Base-by-base conservation (phyloP, 2,888 invertebrate genomes). In the Glaucopsyche alexis region DNA sequence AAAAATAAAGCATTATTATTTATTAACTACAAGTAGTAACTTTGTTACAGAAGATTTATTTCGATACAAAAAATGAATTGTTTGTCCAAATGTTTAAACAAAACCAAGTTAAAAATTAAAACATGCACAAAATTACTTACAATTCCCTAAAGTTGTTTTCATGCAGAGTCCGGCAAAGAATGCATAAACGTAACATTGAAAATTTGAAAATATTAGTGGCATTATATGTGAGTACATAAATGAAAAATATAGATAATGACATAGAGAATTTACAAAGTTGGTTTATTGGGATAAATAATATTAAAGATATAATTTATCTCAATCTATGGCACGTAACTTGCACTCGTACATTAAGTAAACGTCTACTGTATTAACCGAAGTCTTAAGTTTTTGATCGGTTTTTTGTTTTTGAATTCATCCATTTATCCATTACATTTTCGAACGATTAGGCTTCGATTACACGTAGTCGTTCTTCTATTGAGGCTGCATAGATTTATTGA, bases 111-210 rank as follows among this genome's bases (percentile, higher is more conserved):
- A 29, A 29, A 29, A 29, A 29, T 29, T 1, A 14, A 49, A 69
- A 38, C 80, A 79, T 80, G 81, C 81, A 79, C 77, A 76, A 74
- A 76, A 82, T 84, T 93, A 93, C 92, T 93, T 89, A 92, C 92
- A 84, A 92, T 91, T 81, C 92, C 91, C 92, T 93, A 91, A 82
- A 85, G 88, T 84, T 84, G 88, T 81, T 84, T 81, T 84, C 92
- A 91, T 93, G 92, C 92, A 87, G 91, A 90, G 80, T 91, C 91
- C 92, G 87, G 83, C 83, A 80, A 79, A 81, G 87, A 82, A 84
- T 84, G 91, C 89, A 89, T 83, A 87, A 88, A 90, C 85, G 87
- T 86, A 87, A 86, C 83, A 84, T 73, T 74, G 71, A 74, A 73
- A 77, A 74, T 74, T 78, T 72, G 7, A 69, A 71, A 67, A 73